Evolutionary conservation across 2,797 vertebrate genomes (phyloP), one percentile per base, ranked within the genome.

Genomic region (Pseudochirops cupreus): DNA sequence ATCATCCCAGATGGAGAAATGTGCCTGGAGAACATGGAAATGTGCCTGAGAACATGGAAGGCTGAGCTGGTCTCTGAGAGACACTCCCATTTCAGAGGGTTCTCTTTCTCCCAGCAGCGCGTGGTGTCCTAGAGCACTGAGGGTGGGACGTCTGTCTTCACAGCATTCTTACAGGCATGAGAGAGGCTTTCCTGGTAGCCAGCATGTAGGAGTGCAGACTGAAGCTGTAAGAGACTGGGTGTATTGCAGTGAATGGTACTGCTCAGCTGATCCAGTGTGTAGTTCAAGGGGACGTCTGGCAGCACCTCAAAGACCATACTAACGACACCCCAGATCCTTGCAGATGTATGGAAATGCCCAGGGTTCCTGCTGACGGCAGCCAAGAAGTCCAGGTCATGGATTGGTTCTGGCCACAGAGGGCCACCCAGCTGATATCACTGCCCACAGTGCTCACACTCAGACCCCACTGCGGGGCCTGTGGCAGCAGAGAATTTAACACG

Each of bases 251-350:
- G 99, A 58, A 99, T 94, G 0, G 99, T 99, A 98, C 99, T 99
- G 99, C 99, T 99, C 97, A 99, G 98, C 93, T 98, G 98, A 97
- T 99, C 99, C 97, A 99, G 98, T 0, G 99, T 99, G 97, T 99
- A 99, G 97, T 99, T 99, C 3, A 99, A 98, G n/a, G 99, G 99
- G 31, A 99, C 98, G 0, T 99, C 99, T 0, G 98, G 98, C 95
- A 99, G 96, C 98, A 99, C 99, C 99, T 99, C 99, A 0, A 99
- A 99, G 95, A 99, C 97, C 98, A 99, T 99, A 59, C 99, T 99
- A 94, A 99, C 99, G 96, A 99, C 94, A 0, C 99, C 99, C 93
- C 98, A 98, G n/a, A 99, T 99, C 39, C 99, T 98, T 33, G 99
- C 99, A 2, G 99, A 98, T 0, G 99, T 99, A 12, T 98, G 98